Conservation (phyloP, 2,113 vertebrate species). For the Nanorana parkeri region DNA sequence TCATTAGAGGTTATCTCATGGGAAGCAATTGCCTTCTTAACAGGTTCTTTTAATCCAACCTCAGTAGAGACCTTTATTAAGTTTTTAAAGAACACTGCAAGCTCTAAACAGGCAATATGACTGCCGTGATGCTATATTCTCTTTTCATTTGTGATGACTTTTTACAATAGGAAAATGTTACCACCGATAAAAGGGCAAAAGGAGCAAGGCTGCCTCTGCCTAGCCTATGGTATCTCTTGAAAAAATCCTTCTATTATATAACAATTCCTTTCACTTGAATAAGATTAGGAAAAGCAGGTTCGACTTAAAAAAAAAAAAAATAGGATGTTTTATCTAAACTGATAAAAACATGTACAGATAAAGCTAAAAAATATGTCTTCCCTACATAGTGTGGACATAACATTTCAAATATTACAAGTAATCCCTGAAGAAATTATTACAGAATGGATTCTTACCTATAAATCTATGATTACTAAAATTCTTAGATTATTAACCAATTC, state of each 20-base stretch:
- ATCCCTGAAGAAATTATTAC: too few relatives aligned
- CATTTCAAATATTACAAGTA: too few relatives aligned
- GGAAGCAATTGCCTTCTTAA: conserved; percentile 59
- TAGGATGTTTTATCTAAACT: not conserved
- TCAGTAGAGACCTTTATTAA: conserved; percentile 55
- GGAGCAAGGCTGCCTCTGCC: conserved; percentile 28
- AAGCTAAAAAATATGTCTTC: conserved; percentile 3
- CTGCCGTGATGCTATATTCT: conserved; percentile 49
- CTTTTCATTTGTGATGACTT: conserved; percentile 53
- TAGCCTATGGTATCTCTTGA: conserved; percentile 15
- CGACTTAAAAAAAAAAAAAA: conserved; percentile 11
- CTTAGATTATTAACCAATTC: too few relatives aligned
- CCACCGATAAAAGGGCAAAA: conserved; percentile 41
- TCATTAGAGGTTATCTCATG: conserved; percentile 55
- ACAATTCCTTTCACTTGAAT: conserved; percentile 43
- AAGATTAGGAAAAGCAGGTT: conserved; percentile 33
- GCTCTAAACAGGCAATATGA: conserved; percentile 51
- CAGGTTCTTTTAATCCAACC: conserved; percentile 58
- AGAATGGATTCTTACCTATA: too few relatives aligned
- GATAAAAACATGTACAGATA: conserved; percentile 8
- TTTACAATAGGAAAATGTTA: conserved; percentile 54
- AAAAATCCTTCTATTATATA: conserved; percentile 43
- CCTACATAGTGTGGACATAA: not conserved
- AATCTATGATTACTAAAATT: too few relatives aligned
- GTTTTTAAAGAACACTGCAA: conserved; percentile 55